A percentile compares a stretch with the other conserved stretches of the same genome.
These are phyloP conservation scores for Daphoenositta chrysoptera DNA, from an alignment of 2,113 vertebrate genomes.

Conservation along the genomic window DNA sequence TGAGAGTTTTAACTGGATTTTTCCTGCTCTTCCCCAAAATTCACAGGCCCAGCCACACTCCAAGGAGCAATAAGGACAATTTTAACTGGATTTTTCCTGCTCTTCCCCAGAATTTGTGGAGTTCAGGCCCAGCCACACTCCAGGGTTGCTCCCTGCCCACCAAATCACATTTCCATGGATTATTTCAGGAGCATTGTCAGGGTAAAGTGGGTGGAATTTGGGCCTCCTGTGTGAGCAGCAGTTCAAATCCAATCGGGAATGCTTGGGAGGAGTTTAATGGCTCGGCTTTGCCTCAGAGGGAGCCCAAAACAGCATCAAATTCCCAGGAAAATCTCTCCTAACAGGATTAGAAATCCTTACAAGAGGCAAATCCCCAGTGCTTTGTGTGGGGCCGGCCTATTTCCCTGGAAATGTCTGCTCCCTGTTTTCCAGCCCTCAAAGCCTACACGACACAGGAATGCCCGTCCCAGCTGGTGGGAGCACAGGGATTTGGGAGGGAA, in stretches of 20 bases:
- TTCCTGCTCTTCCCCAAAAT: not conserved
- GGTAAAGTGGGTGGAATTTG: not conserved
- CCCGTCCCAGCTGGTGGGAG: not conserved
- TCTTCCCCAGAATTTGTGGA: not conserved
- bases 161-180: not conserved
- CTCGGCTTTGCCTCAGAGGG: not conserved
- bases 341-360: not conserved
- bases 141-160: no score
- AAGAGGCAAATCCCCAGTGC: not conserved
- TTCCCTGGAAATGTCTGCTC: not conserved
- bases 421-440: not conserved
- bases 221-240: not conserved
- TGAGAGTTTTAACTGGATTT: not conserved
- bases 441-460: fast-evolving
- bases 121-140: not conserved
- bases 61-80: not conserved
- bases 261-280: not conserved
- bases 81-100: not conserved
- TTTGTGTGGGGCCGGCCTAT: not conserved
- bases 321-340: not conserved
- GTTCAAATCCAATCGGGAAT: not conserved
- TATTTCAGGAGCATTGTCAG: not conserved
- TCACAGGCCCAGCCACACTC: not conserved
- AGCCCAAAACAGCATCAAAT: not conserved
- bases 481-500: not conserved